Evolutionary conservation across 2,888 invertebrate species (phyloP), one percentile per base, ranked within the genome.

Genomic region (Epirrhoe tristata): DNA sequence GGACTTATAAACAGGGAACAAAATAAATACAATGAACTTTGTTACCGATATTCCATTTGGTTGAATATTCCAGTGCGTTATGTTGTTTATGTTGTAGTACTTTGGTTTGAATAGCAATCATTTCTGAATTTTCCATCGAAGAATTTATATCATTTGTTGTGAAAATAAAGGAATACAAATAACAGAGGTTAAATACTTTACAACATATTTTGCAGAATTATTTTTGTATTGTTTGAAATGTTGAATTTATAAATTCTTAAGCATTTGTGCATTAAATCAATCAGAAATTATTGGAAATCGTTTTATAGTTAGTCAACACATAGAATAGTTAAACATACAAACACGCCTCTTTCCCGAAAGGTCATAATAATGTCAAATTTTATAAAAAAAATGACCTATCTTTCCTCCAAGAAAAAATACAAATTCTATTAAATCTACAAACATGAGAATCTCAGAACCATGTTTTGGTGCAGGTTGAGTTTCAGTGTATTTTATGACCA

Each of bases 1-100:
- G 50, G 46, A 58, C 65, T 69, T 62, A 58, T 46, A 43, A 43
- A 43, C 39, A 32, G 39, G n/a, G 24, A 60, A 69, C 63, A 69
- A 66, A 50, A 66, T 52, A 17, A 58, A 43, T 43, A 34, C 57
- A 50, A 57, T 61, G 53, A 57, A 57, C 43, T 32, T 50, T 64
- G 57, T 64, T 58, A 60, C 36, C 39, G 24, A 62, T 58, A 60
- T 53, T 60, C 31, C 50, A 31, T 58, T 48, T 14, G 39, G 34
- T 50, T 16, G 39, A 56, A 63, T 52, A 67, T 48, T 57, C 12
- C 17, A 6, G 14, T 46, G 32, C 32, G 24, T 43, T 53, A 53
- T 48, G n/a, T 24, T 51, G 10, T 65, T 24, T 53, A 53, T 48
- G n/a, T 24, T 51, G 10, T 65, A 14, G 53, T 59, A 50, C 48